Evolutionary conservation across 1,140 invertebrate genomes (phyloP).

Genomic region (Drosophila micromelanica): DNA sequence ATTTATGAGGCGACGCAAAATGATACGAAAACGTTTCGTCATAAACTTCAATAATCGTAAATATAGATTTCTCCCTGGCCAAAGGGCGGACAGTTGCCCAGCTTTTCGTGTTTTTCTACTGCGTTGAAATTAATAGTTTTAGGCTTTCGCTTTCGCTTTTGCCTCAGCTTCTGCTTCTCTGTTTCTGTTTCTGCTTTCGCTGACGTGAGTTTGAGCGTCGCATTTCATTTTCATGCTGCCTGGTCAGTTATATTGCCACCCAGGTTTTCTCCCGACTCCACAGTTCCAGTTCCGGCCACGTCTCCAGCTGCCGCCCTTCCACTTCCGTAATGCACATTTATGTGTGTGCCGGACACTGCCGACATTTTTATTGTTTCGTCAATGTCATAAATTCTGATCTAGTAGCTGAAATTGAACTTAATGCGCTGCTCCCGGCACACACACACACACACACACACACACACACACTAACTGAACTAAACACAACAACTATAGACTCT

Average conservation of each 20-base stretch:
- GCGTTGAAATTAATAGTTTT: conserved; percentile 82
- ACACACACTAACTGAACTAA: conserved; percentile 3
- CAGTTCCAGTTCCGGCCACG: conserved; percentile 20
- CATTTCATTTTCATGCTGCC: conserved; percentile 73
- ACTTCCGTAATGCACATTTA: conserved; percentile 74
- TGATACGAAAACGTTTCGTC: conserved; percentile 84
- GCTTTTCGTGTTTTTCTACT: conserved; percentile 9
- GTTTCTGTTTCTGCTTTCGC: neutral
- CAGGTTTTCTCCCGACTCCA: neutral
- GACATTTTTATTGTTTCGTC: conserved; percentile 82
- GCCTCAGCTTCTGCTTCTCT: neutral
- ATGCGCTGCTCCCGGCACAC: conserved; percentile 45
- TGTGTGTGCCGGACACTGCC: conserved; percentile 51
- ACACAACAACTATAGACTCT: conserved; percentile 10
- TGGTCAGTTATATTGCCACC: conserved; percentile 66
- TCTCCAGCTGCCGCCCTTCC: conserved; percentile 10
- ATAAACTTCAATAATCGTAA: conserved; percentile 85
- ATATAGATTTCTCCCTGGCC: conserved; percentile 82
- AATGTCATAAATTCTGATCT: conserved; percentile 83
- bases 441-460: conserved; percentile 4
- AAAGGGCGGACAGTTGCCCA: conserved; percentile 24
- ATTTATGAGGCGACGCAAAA: conserved; percentile 84
- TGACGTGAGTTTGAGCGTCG: conserved; percentile 59
- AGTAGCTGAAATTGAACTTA: conserved; percentile 81
- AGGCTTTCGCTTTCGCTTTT: conserved; percentile 60